Evolutionary conservation across 2,888 invertebrate species (phyloP), one percentile per base, ranked within the genome.

Genomic region (Macrosoma leucophasiata): DNA sequence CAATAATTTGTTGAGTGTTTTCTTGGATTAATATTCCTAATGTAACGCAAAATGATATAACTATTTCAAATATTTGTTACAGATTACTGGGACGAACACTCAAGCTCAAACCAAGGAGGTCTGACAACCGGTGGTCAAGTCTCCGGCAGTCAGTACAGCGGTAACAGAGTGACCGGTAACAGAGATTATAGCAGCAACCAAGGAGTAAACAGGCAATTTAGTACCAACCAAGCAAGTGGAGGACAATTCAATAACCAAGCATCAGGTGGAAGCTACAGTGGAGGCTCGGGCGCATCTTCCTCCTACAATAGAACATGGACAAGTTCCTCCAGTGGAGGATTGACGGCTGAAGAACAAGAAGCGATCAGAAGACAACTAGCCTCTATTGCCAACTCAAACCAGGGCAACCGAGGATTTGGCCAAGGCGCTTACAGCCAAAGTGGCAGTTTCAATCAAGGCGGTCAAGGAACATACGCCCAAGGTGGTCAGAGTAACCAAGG

Each of bases 331-430:
- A 61, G 58, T 6, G 59, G 60, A 45, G 65, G 61, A 2, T 48
- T 81, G 1, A 58, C 68, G 3, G 58, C 55, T 6, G 73, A 71
- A 47, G 62, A 79, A 45, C 60, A 66, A 34, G 78, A 76, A 42
- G 57, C 64, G 18, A 63, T 78, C 2, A 61, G 62, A 28, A 65
- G 49, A 27, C 58, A 67, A 10, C 42, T 78, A 1, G 60, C 61
- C 7, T 57, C 62, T 2, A 54, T 57, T 13, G 62, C 58, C 3
- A 44, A 41, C 27, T 40, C 39, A 9, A 45, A 29, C n/a, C 47
- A 48, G 33, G 45, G 41, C 19, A 30, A 36, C 20, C 49, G 46
- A 29, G 37, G 40, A 15, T n/a, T n/a, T n/a, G 34, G 46, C 4
- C 46, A 46, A 26, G 29, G 27, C 24, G 20, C 19, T 4, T 37